Percentiles rank a stretch among this genome's conserved stretches.
Conservation (phyloP, 1,140 invertebrate species). For the Agrypnia vestita region DNA sequence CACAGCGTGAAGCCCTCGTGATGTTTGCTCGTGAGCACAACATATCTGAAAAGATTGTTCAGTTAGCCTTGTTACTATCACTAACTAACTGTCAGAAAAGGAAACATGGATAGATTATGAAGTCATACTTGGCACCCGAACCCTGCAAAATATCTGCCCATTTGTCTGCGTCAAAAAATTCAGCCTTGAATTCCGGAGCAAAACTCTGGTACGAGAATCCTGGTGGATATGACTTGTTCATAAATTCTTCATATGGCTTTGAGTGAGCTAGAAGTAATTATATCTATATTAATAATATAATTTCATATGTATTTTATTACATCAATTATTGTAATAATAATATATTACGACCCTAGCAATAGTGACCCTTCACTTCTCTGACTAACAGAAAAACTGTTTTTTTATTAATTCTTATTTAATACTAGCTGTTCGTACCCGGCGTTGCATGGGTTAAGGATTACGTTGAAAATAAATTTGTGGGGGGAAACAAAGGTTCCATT, state of each 20-base stretch:
- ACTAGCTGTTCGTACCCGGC: too few species aligned
- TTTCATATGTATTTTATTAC: too few species aligned
- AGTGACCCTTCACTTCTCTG: too few species aligned
- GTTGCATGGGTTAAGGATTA: too few species aligned
- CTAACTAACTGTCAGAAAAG: neutral
- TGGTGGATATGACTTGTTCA: slow-evolving; percentile 85
- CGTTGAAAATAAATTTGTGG: too few species aligned
- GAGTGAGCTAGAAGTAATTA: slow-evolving; percentile 55
- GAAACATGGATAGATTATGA: neutral
- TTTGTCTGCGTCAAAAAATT: slow-evolving; percentile 85
- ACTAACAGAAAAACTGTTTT: too few species aligned
- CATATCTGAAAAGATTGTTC: slow-evolving; percentile 77
- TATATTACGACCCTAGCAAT: too few species aligned
- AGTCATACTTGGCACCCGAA: slow-evolving; percentile 83
- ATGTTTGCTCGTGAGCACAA: slow-evolving; percentile 94
- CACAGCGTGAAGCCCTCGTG: slow-evolving; percentile 94
- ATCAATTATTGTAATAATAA: too few species aligned
- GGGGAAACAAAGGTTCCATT: too few species aligned
- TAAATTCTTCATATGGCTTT: slow-evolving; percentile 74
- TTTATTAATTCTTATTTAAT: too few species aligned
- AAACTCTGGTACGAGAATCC: slow-evolving; percentile 91
- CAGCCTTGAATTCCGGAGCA: slow-evolving; percentile 84
- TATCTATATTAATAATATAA: too few species aligned
- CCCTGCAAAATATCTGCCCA: slow-evolving; percentile 85
- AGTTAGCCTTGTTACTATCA: neutral